These are phyloP conservation scores for Cryptus armator DNA, from an alignment of 2,888 invertebrate species.

Conservation along the genomic window DNA sequence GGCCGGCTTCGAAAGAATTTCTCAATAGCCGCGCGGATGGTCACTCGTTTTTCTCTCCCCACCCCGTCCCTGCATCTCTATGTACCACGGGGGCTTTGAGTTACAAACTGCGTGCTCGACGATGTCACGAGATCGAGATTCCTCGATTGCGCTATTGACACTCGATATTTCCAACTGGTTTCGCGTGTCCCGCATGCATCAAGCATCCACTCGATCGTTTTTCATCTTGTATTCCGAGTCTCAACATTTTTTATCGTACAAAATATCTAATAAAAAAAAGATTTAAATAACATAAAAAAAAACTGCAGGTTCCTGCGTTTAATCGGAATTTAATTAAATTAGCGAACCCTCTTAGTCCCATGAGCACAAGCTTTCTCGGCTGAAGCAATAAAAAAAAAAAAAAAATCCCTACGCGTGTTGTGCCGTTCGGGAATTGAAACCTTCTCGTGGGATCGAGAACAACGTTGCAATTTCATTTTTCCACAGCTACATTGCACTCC, in stretches of 20 bases:
- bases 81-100: not conserved
- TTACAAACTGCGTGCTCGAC: constrained; percentile 6
- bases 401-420: not conserved
- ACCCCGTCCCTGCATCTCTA: not conserved
- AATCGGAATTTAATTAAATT: constrained; percentile 23
- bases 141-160: constrained; percentile 33
- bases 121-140: constrained; percentile 27
- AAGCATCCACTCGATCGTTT: not conserved
- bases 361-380: not conserved
- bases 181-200: not conserved
- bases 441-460: constrained; percentile 4
- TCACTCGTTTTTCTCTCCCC: constrained; percentile 1
- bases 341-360: not conserved
- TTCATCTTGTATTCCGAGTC: not conserved
- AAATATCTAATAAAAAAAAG: not conserved
- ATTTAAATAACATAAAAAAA: not conserved
- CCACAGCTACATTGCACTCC: not conserved
- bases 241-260: not conserved
- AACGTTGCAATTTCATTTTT: constrained; percentile 17
- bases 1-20: constrained; percentile 2
- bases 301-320: not conserved
- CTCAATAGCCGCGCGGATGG: constrained; percentile 13
- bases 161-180: constrained; percentile 8
- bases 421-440: constrained; percentile 27
- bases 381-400: constrained; percentile 3